Evolutionary conservation across 1,140 invertebrate species (phyloP).

Genomic region (Gryllus bimaculatus): DNA sequence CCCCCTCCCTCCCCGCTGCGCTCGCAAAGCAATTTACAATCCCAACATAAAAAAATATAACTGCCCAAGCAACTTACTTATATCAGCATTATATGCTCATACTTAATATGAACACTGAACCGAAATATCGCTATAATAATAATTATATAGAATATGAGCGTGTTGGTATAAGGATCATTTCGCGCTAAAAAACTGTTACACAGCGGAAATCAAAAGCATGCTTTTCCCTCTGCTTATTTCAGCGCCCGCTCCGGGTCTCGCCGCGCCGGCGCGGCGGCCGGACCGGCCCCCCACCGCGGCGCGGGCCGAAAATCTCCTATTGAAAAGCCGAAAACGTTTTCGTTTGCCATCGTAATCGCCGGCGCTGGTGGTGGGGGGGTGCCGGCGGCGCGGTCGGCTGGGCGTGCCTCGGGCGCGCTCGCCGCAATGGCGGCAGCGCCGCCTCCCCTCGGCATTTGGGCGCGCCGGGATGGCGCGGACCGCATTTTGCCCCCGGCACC

Average conservation of each 20-base stretch:
- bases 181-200: background rate
- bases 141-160: too few species aligned
- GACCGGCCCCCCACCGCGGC: too few species aligned
- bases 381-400: background rate
- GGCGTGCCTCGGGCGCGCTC: background rate
- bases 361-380: background rate
- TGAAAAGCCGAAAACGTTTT: constrained; percentile 12
- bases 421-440: background rate
- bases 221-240: background rate
- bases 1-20: background rate
- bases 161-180: constrained; percentile 17
- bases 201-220: background rate
- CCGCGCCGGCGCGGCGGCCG: background rate
- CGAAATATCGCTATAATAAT: too few species aligned
- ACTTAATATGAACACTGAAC: constrained; percentile 10
- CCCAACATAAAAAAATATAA: background rate
- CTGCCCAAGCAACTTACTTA: background rate
- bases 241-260: background rate
- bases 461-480: too few species aligned
- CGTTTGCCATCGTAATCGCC: constrained; percentile 15
- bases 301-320: background rate
- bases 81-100: background rate
- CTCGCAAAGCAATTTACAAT: background rate
- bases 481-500: too few species aligned
- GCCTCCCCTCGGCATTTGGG: background rate